phyloP scores from a whole-genome alignment of 2,113 vertebrate species.

The Sakesphorus luctuosus region DNA sequence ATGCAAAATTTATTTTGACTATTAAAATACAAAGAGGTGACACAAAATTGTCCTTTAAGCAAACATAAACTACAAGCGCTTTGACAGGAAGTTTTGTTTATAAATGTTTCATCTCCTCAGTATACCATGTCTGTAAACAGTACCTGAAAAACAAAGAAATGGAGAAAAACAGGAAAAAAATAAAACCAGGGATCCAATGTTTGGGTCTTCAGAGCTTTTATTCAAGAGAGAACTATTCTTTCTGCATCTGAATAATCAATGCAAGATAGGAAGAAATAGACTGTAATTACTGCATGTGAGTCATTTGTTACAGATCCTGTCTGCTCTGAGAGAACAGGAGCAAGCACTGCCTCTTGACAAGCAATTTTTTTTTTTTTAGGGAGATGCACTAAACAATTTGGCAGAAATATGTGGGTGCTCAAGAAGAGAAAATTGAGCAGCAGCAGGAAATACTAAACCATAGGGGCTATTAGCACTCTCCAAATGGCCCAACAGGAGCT shows the following conservation, averaged over 20 bases:
- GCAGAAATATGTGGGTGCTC: background rate
- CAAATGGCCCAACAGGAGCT: background rate
- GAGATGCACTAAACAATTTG: background rate
- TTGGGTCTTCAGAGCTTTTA: background rate
- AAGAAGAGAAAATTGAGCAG: background rate
- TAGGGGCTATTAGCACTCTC: background rate
- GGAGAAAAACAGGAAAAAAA: accelerated
- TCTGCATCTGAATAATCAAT: constrained; percentile 49
- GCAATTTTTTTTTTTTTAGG: background rate
- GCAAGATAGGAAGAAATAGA: constrained; percentile 41
- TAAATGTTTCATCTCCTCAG: constrained; percentile 5
- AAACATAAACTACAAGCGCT: constrained; percentile 38
- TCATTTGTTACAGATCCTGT: constrained; percentile 48
- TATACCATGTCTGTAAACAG: background rate
- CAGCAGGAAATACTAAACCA: background rate
- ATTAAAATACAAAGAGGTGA: constrained; percentile 73
- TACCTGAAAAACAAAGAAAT: background rate
- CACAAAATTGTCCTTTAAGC: constrained; percentile 70
- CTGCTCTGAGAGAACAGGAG: background rate
- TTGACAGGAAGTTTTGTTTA: constrained; percentile 4
- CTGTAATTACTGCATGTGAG: constrained; percentile 38
- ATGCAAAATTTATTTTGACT: constrained; percentile 73
- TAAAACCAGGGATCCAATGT: background rate
- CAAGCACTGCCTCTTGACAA: background rate
- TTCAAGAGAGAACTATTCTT: background rate